Evolutionary conservation across 2,888 invertebrate species (phyloP).

Genomic region (Caenorhabditis sp.): DNA sequence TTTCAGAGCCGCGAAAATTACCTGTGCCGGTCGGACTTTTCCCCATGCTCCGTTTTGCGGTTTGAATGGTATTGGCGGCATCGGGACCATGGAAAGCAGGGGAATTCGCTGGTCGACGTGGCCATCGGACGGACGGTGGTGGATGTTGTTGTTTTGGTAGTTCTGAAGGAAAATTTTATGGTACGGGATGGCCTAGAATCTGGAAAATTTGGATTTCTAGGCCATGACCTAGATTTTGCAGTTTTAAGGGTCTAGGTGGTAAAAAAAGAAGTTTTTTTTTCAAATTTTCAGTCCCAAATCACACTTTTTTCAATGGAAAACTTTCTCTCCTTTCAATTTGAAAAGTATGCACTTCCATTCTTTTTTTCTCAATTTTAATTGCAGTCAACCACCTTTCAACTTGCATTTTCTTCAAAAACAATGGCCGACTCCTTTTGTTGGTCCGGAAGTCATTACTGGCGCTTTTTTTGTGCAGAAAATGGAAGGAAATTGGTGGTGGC

Average conservation of each 20-base stretch:
- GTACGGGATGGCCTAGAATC: no score
- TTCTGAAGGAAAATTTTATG: not conserved
- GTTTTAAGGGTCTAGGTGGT: no score
- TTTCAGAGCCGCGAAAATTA: not conserved
- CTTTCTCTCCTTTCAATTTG: no score
- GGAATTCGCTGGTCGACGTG: slow-evolving; percentile 69
- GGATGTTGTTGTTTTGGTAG: slow-evolving; percentile 54
- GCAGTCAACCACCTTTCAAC: not conserved
- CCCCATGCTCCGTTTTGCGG: slow-evolving; percentile 62
- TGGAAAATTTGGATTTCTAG: not conserved
- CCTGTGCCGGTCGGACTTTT: slow-evolving; percentile 68
- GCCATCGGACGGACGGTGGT: slow-evolving; percentile 55
- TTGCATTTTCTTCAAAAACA: not conserved
- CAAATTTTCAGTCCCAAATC: not conserved
- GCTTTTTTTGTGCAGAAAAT: not conserved
- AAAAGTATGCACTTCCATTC: no score
- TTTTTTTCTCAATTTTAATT: not conserved
- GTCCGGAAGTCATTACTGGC: slow-evolving; percentile 6
- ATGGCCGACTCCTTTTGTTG: no score
- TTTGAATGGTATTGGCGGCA: slow-evolving; percentile 71
- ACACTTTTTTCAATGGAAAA: no score
- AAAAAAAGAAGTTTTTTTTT: no score
- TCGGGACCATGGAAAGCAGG: slow-evolving; percentile 70
- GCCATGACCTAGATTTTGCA: not conserved
- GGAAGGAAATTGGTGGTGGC: no score